These are phyloP conservation scores for Polyploca ridens DNA, from an alignment of 2,888 invertebrate genomes.

Conservation along the genomic window DNA sequence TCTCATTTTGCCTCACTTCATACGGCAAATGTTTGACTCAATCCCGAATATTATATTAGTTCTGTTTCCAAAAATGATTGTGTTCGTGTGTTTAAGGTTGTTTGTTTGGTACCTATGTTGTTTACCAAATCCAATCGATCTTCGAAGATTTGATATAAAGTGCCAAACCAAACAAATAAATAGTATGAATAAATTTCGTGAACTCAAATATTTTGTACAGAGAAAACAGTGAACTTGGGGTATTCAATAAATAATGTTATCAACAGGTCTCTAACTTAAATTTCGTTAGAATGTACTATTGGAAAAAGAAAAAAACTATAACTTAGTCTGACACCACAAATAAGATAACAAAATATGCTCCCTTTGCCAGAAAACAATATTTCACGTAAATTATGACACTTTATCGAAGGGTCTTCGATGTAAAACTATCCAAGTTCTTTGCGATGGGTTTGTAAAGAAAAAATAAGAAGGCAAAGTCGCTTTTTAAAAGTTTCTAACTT, in stretches of 20 bases:
- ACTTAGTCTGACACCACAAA: slow-evolving; percentile 61
- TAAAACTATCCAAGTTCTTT: slow-evolving; percentile 74
- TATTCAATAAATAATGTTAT: slow-evolving; percentile 45
- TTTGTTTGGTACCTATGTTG: not conserved
- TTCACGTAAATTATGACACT: slow-evolving; percentile 77
- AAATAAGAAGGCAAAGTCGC: slow-evolving; percentile 62
- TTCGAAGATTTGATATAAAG: not conserved
- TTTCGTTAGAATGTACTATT: slow-evolving; percentile 39
- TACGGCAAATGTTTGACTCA: slow-evolving; percentile 55
- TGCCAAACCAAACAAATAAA: not conserved
- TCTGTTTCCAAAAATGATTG: slow-evolving; percentile 42
- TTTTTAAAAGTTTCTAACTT: slow-evolving; percentile 69
- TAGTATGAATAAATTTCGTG: not conserved
- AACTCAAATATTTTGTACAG: not conserved
- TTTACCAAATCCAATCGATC: not conserved
- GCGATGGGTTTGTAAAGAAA: slow-evolving; percentile 67
- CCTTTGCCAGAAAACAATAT: slow-evolving; percentile 64
- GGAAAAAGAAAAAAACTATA: slow-evolving; percentile 43
- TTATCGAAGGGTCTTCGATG: slow-evolving; percentile 74
- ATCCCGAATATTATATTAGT: slow-evolving; percentile 51
- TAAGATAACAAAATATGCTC: slow-evolving; percentile 66
- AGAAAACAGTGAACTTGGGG: not conserved
- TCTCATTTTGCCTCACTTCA: slow-evolving; percentile 69
- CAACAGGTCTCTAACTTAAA: slow-evolving; percentile 56
- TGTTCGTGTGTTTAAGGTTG: slow-evolving; percentile 35